Conservation (phyloP, 2,888 invertebrate genomes). For the Bibio marci region DNA sequence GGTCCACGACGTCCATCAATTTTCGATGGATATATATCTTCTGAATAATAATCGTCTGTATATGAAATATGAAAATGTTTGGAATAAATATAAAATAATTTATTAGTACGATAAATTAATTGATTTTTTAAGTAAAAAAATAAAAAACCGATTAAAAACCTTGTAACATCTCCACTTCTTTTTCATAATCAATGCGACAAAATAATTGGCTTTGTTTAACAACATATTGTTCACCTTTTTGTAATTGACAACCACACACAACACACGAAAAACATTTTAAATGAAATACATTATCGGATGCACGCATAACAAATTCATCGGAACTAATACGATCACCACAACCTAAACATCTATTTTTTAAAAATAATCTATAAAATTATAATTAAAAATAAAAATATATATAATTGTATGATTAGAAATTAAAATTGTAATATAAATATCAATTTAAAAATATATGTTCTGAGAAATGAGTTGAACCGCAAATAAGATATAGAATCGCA, state of each 20-base stretch:
- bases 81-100: not conserved
- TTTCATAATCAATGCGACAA: conserved; percentile 65
- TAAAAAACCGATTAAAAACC: conserved; percentile 17
- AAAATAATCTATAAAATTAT: conserved; percentile 40
- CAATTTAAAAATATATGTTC: too few relatives aligned
- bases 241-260: conserved; percentile 54
- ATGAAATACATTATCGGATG: conserved; percentile 57
- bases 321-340: conserved; percentile 53
- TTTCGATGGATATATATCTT: conserved; percentile 39
- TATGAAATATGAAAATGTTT: conserved; percentile 4
- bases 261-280: conserved; percentile 63
- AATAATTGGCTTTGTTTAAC: conserved; percentile 61
- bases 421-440: not conserved
- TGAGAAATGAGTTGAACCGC: not conserved
- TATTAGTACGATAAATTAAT: too few relatives aligned
- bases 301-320: conserved; percentile 66
- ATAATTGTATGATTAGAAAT: not conserved
- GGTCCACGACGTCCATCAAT: conserved; percentile 55
- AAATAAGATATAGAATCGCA: not conserved
- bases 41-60: conserved; percentile 38
- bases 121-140: too few relatives aligned
- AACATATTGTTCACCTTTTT: conserved; percentile 69
- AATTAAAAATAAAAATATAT: not conserved
- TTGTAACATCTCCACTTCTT: conserved; percentile 57
- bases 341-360: conserved; percentile 52